Conservation (phyloP, 2,888 invertebrate genomes). For the Drosophila heteroneura region DNA sequence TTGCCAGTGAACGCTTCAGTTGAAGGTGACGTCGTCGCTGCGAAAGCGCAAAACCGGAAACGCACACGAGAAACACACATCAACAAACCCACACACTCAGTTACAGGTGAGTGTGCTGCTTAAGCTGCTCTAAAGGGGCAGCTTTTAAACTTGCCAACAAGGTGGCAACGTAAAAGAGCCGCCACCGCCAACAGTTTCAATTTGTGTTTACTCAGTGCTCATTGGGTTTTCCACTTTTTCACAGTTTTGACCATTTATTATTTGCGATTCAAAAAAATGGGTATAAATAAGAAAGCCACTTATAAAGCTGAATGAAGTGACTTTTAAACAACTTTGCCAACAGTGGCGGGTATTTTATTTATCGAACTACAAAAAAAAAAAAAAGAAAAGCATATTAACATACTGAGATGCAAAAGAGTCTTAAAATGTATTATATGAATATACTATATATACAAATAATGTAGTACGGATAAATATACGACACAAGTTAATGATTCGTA, state of each 20-base stretch:
- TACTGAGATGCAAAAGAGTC: background rate
- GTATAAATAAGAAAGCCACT: slow-evolving; percentile 61
- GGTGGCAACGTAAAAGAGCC: slow-evolving; percentile 76
- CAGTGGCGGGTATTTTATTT: slow-evolving; percentile 1
- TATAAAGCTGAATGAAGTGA: slow-evolving; percentile 51
- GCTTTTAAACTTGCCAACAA: slow-evolving; percentile 72
- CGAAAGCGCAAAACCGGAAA: slow-evolving; percentile 73
- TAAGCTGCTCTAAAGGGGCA: slow-evolving; percentile 61
- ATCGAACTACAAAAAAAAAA: slow-evolving; percentile 15
- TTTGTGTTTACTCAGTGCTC: slow-evolving; percentile 65
- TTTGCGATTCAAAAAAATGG: slow-evolving; percentile 52
- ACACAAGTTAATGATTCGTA: background rate
- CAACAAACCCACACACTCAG: slow-evolving; percentile 21
- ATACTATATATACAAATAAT: background rate
- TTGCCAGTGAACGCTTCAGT: slow-evolving; percentile 62
- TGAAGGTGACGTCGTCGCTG: slow-evolving; percentile 55
- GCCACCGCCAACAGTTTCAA: slow-evolving; percentile 61
- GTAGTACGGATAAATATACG: background rate
- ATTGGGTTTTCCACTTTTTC: slow-evolving; percentile 57
- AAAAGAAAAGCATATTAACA: background rate
- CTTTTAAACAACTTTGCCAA: slow-evolving; percentile 46
- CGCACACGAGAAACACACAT: slow-evolving; percentile 46
- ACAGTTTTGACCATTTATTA: slow-evolving; percentile 25
- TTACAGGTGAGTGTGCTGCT: slow-evolving; percentile 28
- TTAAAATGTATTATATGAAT: background rate